Base-by-base conservation (phyloP, 2,888 invertebrate genomes). In the Spodoptera littoralis region DNA sequence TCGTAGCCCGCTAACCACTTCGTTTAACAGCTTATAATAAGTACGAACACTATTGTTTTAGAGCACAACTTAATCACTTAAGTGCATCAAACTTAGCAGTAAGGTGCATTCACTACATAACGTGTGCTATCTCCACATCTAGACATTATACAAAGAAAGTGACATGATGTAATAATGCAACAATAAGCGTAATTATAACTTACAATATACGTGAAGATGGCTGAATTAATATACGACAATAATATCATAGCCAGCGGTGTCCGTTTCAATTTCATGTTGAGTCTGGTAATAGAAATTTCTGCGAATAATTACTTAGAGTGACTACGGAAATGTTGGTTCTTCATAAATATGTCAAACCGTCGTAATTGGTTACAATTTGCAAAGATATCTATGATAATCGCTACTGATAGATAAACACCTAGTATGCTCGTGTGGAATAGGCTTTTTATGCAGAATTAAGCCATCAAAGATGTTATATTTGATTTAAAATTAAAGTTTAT, bases 31-130 rank as follows among this genome's bases (percentile, higher is more conserved):
- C 9, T 24, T 50, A 45, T 51, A 64, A 41, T 45, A 53, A 47
- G 48, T 60, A 57, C 50, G 18, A 41, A 57, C 43, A 6, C 59
- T 30, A 69, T 71, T 69, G 71, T 71, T 47, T 63, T 27, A 63
- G 12, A 13, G n/a, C 9, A 5, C 12, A 44, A 52, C 11, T 53
- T 53, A 50, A 72, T 72, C 59, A 69, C 13, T 43, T 63, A 53
- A 52, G 46, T 56, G 73, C 59, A 73, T 71, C 53, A 54, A 53
- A 53, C 27, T 63, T 44, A 12, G 42, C 60, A 60, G 56, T 45
- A 47, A 43, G 3, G 48, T 24, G 56, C 36, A 41, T 12, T 18
- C 46, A 53, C 53, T 61, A 50, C 47, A 60, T 30, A 18, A 42
- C 9, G 27, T 9, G 36, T 9, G 12, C 46, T 56, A 61, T 61